phyloP scores from a whole-genome alignment of 2,113 vertebrate genomes.

The Rattus norvegicus region GRCr8 NC_086025.1:20863001-20863500 shows the following conservation, averaged over 20 bases:
- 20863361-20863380: neutral
- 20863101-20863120: neutral
- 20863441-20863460: neutral
- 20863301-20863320: neutral
- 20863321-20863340: neutral
- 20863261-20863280: neutral
- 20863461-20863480: neutral
- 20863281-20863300: neutral
- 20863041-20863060: neutral
- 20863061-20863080: neutral
- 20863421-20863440: neutral
- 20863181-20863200: neutral
- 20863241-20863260: rapidly evolving
- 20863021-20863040: too few relatives aligned
- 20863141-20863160: neutral
- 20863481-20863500: too few relatives aligned
- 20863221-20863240: rapidly evolving
- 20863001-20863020: neutral
- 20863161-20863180: neutral
- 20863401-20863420: neutral
- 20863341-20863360: rapidly evolving
- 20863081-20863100: neutral
- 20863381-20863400: neutral
- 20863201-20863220: neutral
- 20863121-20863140: neutral